phyloP scores from a whole-genome alignment of 2,888 invertebrate species.

The Balanococcus diminutus region DNA sequence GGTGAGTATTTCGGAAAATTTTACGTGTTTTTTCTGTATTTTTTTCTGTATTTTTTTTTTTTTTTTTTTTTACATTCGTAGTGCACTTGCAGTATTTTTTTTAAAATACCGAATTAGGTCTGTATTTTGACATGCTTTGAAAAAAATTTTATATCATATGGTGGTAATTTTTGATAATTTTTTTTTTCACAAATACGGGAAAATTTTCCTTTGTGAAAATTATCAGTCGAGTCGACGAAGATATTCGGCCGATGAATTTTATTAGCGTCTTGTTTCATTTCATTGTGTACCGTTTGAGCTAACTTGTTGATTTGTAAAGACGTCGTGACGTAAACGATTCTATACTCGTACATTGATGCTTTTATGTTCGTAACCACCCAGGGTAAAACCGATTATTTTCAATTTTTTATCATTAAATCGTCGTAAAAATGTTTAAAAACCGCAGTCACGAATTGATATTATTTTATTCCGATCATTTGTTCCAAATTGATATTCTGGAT shows the following conservation, averaged over 20 bases:
- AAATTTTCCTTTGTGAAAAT: background rate
- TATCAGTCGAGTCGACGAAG: background rate
- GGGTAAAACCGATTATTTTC: background rate
- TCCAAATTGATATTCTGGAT: background rate
- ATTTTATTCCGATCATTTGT: background rate
- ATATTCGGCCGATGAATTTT: background rate
- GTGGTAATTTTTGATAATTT: background rate
- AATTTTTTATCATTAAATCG: background rate
- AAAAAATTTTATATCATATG: too few species aligned
- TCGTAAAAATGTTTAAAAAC: too few species aligned
- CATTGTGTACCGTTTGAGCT: background rate
- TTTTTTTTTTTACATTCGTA: background rate
- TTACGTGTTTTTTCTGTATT: conserved; percentile 13
- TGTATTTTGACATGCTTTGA: background rate
- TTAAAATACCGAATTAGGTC: too few species aligned
- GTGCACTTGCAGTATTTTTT: background rate
- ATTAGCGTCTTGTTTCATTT: background rate
- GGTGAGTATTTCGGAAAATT: background rate
- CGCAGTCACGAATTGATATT: too few species aligned
- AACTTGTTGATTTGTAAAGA: background rate
- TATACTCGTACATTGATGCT: too few species aligned
- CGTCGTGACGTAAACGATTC: background rate
- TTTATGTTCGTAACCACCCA: background rate
- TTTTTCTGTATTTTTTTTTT: background rate
- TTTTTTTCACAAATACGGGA: background rate